These are phyloP conservation scores for Bombus confusus DNA, from an alignment of 1,140 invertebrate species.

Conservation along the genomic window DNA sequence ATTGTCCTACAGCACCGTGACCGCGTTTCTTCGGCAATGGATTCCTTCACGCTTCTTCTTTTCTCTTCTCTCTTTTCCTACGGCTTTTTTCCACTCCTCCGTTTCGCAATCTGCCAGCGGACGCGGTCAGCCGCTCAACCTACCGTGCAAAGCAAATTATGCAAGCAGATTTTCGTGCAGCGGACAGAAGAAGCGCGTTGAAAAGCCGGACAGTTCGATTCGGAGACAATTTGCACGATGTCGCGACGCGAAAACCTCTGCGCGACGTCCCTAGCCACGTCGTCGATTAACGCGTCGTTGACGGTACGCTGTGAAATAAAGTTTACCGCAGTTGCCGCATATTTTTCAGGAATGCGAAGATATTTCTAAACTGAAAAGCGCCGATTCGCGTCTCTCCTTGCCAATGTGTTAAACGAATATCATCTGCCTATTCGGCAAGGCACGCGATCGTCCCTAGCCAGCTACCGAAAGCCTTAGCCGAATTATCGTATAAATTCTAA, in stretches of 20 bases:
- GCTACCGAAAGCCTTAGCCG: not conserved
- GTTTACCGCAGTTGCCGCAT: too few relatives aligned
- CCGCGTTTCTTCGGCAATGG: conserved; percentile 56
- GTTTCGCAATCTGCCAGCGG: conserved; percentile 38
- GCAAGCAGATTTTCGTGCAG: conserved; percentile 32
- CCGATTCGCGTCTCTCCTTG: too few relatives aligned
- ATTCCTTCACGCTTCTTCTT: conserved; percentile 24
- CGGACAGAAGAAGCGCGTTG: not conserved
- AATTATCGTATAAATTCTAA: conserved; percentile 14
- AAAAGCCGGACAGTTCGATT: not conserved
- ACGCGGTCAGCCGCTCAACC: conserved; percentile 12
- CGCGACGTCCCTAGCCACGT: too few relatives aligned
- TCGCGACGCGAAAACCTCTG: not conserved
- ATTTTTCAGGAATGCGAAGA: too few relatives aligned
- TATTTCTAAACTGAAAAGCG: too few relatives aligned
- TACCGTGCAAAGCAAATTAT: conserved; percentile 40
- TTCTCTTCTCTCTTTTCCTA: not conserved
- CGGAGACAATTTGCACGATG: not conserved
- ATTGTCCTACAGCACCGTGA: conserved; percentile 50
- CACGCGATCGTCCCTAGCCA: not conserved
- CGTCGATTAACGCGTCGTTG: too few relatives aligned
- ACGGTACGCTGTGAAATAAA: too few relatives aligned
- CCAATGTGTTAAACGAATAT: too few relatives aligned
- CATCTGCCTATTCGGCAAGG: too few relatives aligned
- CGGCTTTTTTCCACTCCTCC: not conserved